phyloP scores from a whole-genome alignment of 2,888 invertebrate species.

The Callyntrura sp. region DNA sequence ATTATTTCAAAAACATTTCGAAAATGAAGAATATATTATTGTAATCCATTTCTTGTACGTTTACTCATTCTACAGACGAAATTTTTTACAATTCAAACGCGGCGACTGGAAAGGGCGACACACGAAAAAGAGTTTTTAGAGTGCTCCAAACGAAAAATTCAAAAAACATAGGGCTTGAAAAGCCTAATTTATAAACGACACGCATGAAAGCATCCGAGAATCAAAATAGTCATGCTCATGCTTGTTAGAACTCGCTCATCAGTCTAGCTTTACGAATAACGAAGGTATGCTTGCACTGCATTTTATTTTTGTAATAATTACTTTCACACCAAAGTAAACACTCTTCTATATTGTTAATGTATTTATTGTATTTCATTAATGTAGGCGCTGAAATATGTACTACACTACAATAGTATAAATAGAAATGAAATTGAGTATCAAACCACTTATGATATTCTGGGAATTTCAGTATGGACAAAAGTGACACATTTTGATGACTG shows the following conservation, averaged over 20 bases:
- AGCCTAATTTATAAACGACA: slow-evolving; percentile 57
- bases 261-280: neutral
- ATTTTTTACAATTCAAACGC: slow-evolving; percentile 40
- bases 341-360: slow-evolving; percentile 6
- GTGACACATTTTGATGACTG: neutral
- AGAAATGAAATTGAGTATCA: neutral
- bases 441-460: neutral
- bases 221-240: slow-evolving; percentile 11
- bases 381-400: slow-evolving; percentile 27
- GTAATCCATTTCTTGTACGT: neutral
- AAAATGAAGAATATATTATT: neutral
- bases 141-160: neutral
- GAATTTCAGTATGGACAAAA: neutral
- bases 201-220: slow-evolving; percentile 66
- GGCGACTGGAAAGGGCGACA: slow-evolving; percentile 55
- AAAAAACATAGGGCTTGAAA: neutral
- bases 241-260: slow-evolving; percentile 55
- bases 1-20: neutral
- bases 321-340: slow-evolving; percentile 38
- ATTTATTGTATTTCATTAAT: slow-evolving; percentile 51
- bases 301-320: slow-evolving; percentile 8
- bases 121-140: slow-evolving; percentile 24
- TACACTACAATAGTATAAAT: neutral
- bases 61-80: neutral
- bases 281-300: slow-evolving; percentile 37